These are phyloP conservation scores for Drosophila ananassae DNA, from an alignment of 1,140 invertebrate genomes.

Conservation along the genomic window DNA sequence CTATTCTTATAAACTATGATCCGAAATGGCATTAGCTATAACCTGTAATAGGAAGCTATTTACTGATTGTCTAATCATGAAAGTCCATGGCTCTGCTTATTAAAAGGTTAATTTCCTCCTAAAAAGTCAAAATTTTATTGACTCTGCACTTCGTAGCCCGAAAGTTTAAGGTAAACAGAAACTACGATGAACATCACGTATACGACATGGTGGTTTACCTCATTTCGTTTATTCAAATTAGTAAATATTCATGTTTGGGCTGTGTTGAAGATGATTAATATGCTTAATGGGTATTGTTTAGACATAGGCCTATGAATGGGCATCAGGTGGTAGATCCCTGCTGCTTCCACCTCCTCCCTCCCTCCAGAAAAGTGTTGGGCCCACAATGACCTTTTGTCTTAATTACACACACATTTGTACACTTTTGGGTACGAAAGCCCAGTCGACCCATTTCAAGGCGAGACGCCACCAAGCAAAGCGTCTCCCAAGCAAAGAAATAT, in stretches of 20 bases:
- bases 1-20: not conserved
- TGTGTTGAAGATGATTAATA: constrained; percentile 41
- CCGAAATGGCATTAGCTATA: not conserved
- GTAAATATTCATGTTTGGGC: constrained; percentile 14
- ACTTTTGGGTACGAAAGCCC: constrained; percentile 6
- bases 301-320: constrained; percentile 16
- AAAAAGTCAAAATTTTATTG: not conserved
- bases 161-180: constrained; percentile 24
- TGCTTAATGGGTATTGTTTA: constrained; percentile 33
- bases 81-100: too few relatives aligned
- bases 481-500: constrained; percentile 45
- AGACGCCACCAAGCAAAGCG: constrained; percentile 23
- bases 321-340: constrained; percentile 25
- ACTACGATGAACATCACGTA: constrained; percentile 12
- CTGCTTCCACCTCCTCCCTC: too few relatives aligned
- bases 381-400: constrained; percentile 44
- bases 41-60: too few relatives aligned
- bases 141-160: not conserved
- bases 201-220: constrained; percentile 19
- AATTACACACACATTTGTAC: constrained; percentile 27
- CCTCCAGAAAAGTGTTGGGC: not conserved
- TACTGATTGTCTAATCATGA: too few relatives aligned
- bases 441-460: constrained; percentile 40
- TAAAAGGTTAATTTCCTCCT: not conserved
- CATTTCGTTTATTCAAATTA: constrained; percentile 26